Conservation (phyloP, 2,113 vertebrate species). For the Otus sunia region DNA sequence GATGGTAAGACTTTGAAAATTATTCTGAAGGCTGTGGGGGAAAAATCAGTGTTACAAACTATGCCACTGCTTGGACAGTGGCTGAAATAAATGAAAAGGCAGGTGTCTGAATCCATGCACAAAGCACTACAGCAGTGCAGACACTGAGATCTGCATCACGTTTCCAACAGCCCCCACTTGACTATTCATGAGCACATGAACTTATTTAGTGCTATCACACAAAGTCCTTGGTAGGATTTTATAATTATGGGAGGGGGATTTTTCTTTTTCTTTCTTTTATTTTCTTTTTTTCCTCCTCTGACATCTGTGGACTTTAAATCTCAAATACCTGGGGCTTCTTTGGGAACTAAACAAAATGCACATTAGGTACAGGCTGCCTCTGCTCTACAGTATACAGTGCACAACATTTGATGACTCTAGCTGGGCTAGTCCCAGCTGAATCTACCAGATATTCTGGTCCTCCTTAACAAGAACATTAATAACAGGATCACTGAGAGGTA, state of each 20-base stretch:
- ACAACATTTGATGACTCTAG: background rate
- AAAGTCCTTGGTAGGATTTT: background rate
- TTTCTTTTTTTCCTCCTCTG: no score
- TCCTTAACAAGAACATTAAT: background rate
- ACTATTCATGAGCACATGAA: background rate
- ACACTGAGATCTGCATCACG: accelerated
- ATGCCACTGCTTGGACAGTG: background rate
- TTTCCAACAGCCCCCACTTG: background rate
- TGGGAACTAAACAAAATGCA: background rate
- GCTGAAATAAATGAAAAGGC: background rate
- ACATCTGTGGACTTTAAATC: background rate
- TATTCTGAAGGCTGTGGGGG: background rate
- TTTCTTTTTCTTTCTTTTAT: background rate
- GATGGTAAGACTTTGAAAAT: background rate
- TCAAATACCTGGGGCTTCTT: background rate
- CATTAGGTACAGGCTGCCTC: background rate
- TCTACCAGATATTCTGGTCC: background rate
- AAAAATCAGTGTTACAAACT: background rate
- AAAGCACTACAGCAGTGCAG: background rate
- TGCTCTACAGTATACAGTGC: background rate
- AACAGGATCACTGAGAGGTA: background rate
- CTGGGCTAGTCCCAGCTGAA: background rate
- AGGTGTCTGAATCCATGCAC: background rate
- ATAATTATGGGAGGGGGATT: accelerated
- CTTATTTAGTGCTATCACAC: background rate